phyloP scores from a whole-genome alignment of 1,140 invertebrate species.

The Drosophila ogumai region DNA sequence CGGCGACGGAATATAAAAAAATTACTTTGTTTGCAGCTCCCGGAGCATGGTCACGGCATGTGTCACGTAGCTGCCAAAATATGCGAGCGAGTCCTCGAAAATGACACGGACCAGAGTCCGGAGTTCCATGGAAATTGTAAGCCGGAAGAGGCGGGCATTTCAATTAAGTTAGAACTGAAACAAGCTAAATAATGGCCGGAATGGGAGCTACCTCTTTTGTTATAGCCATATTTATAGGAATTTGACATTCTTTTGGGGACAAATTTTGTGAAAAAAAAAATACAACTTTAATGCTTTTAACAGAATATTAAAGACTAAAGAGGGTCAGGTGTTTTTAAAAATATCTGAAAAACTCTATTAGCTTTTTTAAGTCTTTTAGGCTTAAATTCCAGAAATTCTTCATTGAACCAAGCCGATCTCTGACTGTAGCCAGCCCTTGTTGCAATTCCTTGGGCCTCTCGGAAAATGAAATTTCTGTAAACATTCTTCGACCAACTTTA shows the following conservation, averaged over 20 bases:
- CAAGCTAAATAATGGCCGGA: conserved; percentile 11
- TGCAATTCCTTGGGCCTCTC: conserved; percentile 5
- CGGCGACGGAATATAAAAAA: conserved; percentile 48
- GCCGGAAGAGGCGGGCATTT: conserved; percentile 58
- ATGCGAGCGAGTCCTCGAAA: conserved; percentile 67
- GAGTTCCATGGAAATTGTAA: conserved; percentile 11
- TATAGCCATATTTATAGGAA: conserved; percentile 4
- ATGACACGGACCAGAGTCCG: conserved; percentile 40
- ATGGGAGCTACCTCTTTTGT: conserved; percentile 12
- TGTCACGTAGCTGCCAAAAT: conserved; percentile 75
- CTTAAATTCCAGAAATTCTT: not conserved
- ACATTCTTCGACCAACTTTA: conserved; percentile 42
- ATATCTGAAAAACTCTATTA: not conserved
- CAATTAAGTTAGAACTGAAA: conserved; percentile 69
- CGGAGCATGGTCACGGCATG: conserved; percentile 57
- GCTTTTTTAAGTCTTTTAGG: not conserved
- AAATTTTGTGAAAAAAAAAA: no score
- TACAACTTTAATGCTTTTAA: not conserved
- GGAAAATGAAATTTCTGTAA: conserved; percentile 49
- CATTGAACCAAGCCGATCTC: not conserved
- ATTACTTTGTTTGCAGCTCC: conserved; percentile 69
- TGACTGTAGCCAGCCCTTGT: conserved; percentile 4
- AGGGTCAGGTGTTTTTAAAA: not conserved
- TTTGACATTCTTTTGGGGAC: not conserved
- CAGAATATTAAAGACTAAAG: not conserved